Conservation (phyloP, 2,113 vertebrate species). For the Notothenia coriiceps region DNA sequence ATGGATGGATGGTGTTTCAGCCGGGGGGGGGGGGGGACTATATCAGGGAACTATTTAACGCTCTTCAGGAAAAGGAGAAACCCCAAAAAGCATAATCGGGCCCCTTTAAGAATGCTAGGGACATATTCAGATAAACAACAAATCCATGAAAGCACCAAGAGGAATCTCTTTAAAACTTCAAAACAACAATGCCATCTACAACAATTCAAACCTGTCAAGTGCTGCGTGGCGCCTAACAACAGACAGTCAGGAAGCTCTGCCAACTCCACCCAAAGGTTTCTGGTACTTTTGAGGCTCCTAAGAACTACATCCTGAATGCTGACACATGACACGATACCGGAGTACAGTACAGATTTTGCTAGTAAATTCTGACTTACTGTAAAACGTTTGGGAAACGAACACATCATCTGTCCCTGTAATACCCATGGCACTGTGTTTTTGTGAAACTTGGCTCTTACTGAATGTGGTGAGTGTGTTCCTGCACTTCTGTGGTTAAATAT, state of each 20-base stretch:
- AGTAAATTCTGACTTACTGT: not conserved
- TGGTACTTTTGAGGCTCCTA: constrained; percentile 9
- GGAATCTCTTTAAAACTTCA: not conserved
- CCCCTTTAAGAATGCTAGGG: not conserved
- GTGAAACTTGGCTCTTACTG: not conserved
- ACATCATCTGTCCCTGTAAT: not conserved
- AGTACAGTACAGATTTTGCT: not conserved
- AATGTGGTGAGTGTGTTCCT: constrained; percentile 1
- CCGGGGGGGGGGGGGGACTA: too few relatives aligned
- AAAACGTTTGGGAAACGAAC: not conserved
- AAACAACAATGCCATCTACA: not conserved
- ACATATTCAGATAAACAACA: not conserved
- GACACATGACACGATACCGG: not conserved
- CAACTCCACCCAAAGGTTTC: constrained; percentile 51
- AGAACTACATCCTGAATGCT: constrained; percentile 40
- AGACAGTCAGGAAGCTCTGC: constrained; percentile 26
- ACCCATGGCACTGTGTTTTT: not conserved
- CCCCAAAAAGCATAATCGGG: too few relatives aligned
- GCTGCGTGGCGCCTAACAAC: accelerated
- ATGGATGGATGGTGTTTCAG: too few relatives aligned
- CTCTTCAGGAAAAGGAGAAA: too few relatives aligned
- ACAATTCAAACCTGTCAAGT: constrained; percentile 10
- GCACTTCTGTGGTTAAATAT: not conserved
- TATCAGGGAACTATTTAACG: too few relatives aligned
- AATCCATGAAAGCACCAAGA: not conserved